Evolutionary conservation across 2,797 vertebrate genomes (phyloP).

Genomic region (Sebastes trivittatus): DNA sequence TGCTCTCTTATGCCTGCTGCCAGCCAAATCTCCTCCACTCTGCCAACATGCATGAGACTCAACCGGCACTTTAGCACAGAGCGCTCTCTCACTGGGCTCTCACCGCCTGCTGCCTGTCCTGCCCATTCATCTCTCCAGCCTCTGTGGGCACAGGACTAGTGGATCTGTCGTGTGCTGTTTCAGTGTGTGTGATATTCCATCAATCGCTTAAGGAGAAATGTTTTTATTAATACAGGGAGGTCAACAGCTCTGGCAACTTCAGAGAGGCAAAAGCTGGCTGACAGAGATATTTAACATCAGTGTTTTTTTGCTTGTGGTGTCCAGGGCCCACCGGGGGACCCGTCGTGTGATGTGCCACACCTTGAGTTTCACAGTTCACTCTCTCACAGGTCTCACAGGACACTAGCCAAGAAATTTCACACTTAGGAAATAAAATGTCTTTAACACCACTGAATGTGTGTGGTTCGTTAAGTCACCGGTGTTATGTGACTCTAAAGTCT

Average conservation of each 20-base stretch:
- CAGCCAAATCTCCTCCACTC: conserved; percentile 49
- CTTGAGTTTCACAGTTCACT: not conserved
- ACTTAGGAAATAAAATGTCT: too few relatives aligned
- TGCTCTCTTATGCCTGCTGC: conserved; percentile 50
- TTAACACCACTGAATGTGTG: too few relatives aligned
- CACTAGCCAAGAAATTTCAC: too few relatives aligned
- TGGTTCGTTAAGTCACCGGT: not conserved
- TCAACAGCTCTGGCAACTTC: not conserved
- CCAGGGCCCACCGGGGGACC: not conserved
- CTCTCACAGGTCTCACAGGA: not conserved
- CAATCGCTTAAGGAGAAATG: not conserved
- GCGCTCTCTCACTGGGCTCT: conserved; percentile 43
- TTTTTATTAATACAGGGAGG: not conserved
- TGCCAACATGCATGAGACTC: conserved; percentile 59
- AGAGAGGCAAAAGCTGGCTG: not conserved
- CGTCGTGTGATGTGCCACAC: not conserved
- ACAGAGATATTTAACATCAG: not conserved
- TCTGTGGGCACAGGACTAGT: not conserved
- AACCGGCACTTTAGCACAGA: conserved; percentile 40
- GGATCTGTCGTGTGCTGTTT: not conserved
- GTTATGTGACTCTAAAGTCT: not conserved
- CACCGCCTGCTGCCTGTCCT: conserved; percentile 46
- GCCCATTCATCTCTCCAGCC: conserved; percentile 38
- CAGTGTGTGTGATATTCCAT: not conserved
- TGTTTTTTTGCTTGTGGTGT: not conserved